phyloP scores from a whole-genome alignment of 2,797 vertebrate species.

The Brachyrhaphis roseni region DNA sequence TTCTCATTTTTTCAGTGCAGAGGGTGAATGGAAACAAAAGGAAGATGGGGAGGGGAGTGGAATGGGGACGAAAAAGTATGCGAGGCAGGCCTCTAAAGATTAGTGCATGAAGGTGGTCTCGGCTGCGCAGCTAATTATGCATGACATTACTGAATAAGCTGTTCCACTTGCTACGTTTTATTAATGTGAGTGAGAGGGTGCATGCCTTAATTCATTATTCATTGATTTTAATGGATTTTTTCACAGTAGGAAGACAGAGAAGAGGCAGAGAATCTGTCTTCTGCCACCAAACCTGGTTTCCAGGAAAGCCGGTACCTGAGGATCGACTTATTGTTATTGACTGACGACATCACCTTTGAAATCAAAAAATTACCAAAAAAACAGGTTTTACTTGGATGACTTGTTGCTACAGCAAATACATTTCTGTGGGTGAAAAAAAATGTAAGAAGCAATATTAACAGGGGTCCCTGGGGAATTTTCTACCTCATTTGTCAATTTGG shows the following conservation, averaged over 20 bases:
- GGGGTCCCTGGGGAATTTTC: constrained; percentile 46
- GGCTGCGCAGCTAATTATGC: constrained; percentile 71
- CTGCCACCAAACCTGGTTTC: constrained; percentile 18
- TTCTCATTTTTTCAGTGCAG: not conserved
- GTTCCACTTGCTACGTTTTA: constrained; percentile 77
- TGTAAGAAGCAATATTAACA: constrained; percentile 27
- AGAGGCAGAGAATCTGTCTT: constrained; percentile 22
- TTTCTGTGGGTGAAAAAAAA: constrained; percentile 13
- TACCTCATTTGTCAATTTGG: constrained; percentile 32
- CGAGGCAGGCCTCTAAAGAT: constrained; percentile 68
- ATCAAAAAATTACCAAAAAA: not conserved
- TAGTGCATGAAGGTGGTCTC: constrained; percentile 70
- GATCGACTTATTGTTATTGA: constrained; percentile 40
- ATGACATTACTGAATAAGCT: constrained; percentile 77
- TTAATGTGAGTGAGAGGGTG: constrained; percentile 69
- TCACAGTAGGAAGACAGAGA: constrained; percentile 39
- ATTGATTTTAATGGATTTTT: constrained; percentile 73
- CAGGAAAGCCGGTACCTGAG: constrained; percentile 29
- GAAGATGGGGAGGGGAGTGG: not conserved
- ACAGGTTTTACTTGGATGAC: constrained; percentile 17
- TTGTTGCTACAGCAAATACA: constrained; percentile 19
- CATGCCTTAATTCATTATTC: constrained; percentile 71
- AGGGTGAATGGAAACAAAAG: not conserved
- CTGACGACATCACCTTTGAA: constrained; percentile 6
- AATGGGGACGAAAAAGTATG: constrained; percentile 43